Conservation (phyloP, 2,797 vertebrate species). For the Pagetopsis macropterus region DNA sequence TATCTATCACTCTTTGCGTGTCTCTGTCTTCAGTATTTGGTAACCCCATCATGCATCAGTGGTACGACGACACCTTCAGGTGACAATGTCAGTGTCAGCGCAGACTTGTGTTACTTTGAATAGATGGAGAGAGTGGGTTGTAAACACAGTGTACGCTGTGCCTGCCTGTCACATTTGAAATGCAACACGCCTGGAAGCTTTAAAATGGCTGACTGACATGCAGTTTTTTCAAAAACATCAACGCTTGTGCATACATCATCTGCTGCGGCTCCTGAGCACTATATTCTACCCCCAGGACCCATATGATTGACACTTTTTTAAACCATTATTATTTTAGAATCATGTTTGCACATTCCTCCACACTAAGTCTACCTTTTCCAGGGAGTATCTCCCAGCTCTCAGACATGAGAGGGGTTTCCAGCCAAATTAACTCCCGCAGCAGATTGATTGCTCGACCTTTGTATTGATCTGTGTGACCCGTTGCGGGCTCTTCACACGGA, state of each 20-base stretch:
- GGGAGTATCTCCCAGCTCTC: constrained; percentile 16
- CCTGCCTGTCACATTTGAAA: constrained; percentile 37
- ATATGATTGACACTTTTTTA: neutral
- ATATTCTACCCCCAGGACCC: neutral
- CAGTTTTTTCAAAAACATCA: neutral
- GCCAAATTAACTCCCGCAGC: constrained; percentile 42
- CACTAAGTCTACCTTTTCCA: constrained; percentile 19
- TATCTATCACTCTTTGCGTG: constrained; percentile 19
- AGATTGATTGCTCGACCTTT: constrained; percentile 73
- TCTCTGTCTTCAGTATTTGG: neutral
- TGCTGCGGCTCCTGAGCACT: neutral
- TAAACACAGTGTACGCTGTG: neutral
- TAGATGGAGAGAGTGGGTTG: constrained; percentile 25
- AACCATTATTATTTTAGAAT: neutral
- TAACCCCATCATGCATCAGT: constrained; percentile 20
- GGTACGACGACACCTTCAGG: constrained; percentile 37
- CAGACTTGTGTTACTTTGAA: constrained; percentile 10
- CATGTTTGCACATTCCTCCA: constrained; percentile 55
- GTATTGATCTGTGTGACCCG: constrained; percentile 64
- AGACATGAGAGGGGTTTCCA: constrained; percentile 54
- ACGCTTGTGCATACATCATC: constrained; percentile 3
- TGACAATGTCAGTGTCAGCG: constrained; percentile 9
- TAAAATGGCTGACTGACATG: constrained; percentile 34
- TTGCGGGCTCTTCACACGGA: constrained; percentile 40
- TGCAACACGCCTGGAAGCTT: constrained; percentile 5